Conservation (phyloP, 1,140 invertebrate genomes). For the Archivesica marissinica region DNA sequence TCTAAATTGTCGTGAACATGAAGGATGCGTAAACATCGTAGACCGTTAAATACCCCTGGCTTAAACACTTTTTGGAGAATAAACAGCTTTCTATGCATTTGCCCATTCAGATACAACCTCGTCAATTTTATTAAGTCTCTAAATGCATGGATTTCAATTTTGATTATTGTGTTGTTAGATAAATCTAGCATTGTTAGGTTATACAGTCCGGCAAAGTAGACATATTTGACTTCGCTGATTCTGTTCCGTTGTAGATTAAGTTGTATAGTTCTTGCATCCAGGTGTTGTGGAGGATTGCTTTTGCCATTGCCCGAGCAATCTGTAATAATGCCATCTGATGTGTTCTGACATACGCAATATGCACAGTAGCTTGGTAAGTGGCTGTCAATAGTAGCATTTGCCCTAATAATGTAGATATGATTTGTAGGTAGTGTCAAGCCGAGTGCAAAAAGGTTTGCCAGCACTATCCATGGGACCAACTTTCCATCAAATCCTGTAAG, state of each 20-base stretch:
- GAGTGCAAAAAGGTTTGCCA: background rate
- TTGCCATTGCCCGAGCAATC: conserved; percentile 18
- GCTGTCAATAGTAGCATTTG: background rate
- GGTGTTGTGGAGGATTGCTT: background rate
- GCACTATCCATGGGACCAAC: background rate
- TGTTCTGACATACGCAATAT: background rate
- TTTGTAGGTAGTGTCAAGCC: background rate
- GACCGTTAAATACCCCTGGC: conserved; percentile 15
- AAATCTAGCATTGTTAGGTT: conserved; percentile 22
- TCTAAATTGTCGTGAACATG: background rate
- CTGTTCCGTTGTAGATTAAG: background rate
- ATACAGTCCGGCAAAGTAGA: background rate
- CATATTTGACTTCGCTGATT: background rate
- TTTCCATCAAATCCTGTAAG: too few relatives aligned
- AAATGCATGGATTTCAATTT: conserved; percentile 23
- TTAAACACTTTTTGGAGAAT: background rate
- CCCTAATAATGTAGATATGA: background rate
- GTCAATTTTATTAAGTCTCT: conserved; percentile 11
- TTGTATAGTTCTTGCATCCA: background rate
- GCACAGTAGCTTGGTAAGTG: background rate
- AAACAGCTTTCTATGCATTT: background rate
- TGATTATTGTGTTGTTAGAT: conserved; percentile 1
- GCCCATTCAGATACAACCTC: conserved; percentile 3
- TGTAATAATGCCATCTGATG: background rate
- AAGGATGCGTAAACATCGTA: conserved; percentile 1